phyloP scores from a whole-genome alignment of 2,888 invertebrate species.

The Taphrorychus bicolor region DNA sequence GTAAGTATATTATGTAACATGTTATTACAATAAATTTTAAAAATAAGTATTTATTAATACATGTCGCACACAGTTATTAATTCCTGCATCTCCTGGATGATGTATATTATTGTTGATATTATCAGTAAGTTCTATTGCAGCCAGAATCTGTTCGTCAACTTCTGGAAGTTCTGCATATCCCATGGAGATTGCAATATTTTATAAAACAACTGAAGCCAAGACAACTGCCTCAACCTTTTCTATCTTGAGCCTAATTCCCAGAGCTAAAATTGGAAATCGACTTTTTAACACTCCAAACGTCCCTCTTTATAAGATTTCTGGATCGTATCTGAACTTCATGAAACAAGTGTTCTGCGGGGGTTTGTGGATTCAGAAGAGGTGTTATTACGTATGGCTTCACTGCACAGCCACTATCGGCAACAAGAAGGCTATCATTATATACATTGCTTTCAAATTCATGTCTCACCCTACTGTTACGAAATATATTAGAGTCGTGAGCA shows the following conservation, averaged over 20 bases:
- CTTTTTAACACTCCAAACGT: constrained; percentile 48
- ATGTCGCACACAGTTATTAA: too few relatives aligned
- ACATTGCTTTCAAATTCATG: constrained; percentile 14
- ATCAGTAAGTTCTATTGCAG: too few relatives aligned
- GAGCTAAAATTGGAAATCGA: constrained; percentile 48
- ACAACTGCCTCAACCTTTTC: constrained; percentile 35
- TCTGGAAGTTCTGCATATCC: too few relatives aligned
- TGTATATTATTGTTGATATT: too few relatives aligned
- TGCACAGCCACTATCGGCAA: constrained; percentile 15
- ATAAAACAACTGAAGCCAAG: constrained; percentile 41
- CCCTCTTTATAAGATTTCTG: constrained; percentile 44
- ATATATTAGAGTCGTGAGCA: constrained; percentile 16
- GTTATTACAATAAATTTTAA: too few relatives aligned
- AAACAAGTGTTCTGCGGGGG: constrained; percentile 1
- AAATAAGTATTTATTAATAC: too few relatives aligned
- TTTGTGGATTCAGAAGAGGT: background rate
- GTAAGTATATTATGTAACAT: too few relatives aligned
- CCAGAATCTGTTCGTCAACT: too few relatives aligned
- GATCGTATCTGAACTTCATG: constrained; percentile 31
- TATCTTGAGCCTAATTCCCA: constrained; percentile 45
- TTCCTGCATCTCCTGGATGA: too few relatives aligned
- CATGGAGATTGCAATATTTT: too few relatives aligned
- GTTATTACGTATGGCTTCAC: constrained; percentile 6
- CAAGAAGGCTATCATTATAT: background rate
- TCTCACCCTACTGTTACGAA: constrained; percentile 1